Evolutionary conservation across 2,797 vertebrate species (phyloP).

Genomic region (Channallabes apus): DNA sequence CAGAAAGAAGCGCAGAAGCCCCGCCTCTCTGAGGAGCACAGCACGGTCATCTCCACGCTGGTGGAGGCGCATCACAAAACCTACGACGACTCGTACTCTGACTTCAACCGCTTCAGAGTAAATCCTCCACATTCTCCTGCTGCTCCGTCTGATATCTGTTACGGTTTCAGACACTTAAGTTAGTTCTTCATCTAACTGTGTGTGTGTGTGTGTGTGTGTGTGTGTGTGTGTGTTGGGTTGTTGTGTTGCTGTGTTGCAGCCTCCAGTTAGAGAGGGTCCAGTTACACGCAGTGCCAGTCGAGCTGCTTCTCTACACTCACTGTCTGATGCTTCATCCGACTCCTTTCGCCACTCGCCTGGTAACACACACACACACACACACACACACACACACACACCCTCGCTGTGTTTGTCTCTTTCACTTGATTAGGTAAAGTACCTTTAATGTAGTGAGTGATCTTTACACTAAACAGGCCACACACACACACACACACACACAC

Average conservation of each 20-base stretch:
- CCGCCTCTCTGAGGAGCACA: constrained; percentile 87
- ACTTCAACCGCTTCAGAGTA: constrained; percentile 93
- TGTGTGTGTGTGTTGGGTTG: constrained; percentile 9
- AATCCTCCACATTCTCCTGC: neutral
- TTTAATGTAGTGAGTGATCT: constrained; percentile 43
- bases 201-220: constrained; percentile 32
- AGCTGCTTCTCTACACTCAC: constrained; percentile 77
- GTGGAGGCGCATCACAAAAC: constrained; percentile 95
- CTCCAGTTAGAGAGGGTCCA: constrained; percentile 76
- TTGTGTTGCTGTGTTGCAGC: constrained; percentile 70
- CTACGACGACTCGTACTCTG: constrained; percentile 89
- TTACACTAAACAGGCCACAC: constrained; percentile 28
- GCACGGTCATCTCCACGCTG: constrained; percentile 80
- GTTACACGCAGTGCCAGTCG: constrained; percentile 67
- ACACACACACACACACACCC: constrained; percentile 12
- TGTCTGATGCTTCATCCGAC: constrained; percentile 82
- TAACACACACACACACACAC: constrained; percentile 63
- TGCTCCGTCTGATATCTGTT: neutral
- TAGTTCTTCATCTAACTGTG: constrained; percentile 1
- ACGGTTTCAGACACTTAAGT: neutral
- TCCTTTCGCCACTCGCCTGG: constrained; percentile 84
- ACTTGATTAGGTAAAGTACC: constrained; percentile 34
- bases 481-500: neutral
- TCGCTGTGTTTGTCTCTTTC: constrained; percentile 26
- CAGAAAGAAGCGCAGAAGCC: constrained; percentile 86